These are phyloP conservation scores for Ellobius talpinus DNA, from an alignment of 2,113 vertebrate species.

Conservation along the genomic window DNA sequence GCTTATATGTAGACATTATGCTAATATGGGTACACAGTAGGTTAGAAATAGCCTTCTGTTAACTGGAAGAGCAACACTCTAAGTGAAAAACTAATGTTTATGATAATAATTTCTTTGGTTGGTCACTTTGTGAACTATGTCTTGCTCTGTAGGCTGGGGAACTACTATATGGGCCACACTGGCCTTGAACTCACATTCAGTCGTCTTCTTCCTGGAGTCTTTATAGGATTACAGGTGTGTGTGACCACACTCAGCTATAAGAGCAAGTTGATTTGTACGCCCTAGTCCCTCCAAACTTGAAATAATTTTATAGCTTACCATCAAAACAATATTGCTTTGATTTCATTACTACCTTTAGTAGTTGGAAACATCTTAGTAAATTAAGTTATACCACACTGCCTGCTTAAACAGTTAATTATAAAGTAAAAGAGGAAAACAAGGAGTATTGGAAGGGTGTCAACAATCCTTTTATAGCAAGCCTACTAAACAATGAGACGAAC, in stretches of 20 bases:
- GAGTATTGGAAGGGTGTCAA: neutral
- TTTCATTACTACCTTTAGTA: neutral
- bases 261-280: neutral
- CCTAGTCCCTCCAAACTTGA: neutral
- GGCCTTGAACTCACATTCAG: neutral
- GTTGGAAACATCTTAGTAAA: slow-evolving; percentile 18
- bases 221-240: no score
- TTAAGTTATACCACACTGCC: neutral
- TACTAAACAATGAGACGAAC: slow-evolving; percentile 13
- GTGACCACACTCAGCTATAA: neutral
- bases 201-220: neutral
- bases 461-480: neutral
- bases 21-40: neutral
- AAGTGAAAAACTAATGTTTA: neutral
- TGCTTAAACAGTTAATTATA: neutral
- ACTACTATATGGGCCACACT: neutral
- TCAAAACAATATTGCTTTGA: neutral
- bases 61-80: neutral
- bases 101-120: neutral
- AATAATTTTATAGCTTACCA: neutral
- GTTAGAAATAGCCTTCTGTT: slow-evolving; percentile 2
- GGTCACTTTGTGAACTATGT: neutral
- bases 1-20: neutral
- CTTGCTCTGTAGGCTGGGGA: neutral
- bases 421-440: neutral